Evolutionary conservation across 2,113 vertebrate species (phyloP).

Genomic region (Lampris megalopsis): DNA sequence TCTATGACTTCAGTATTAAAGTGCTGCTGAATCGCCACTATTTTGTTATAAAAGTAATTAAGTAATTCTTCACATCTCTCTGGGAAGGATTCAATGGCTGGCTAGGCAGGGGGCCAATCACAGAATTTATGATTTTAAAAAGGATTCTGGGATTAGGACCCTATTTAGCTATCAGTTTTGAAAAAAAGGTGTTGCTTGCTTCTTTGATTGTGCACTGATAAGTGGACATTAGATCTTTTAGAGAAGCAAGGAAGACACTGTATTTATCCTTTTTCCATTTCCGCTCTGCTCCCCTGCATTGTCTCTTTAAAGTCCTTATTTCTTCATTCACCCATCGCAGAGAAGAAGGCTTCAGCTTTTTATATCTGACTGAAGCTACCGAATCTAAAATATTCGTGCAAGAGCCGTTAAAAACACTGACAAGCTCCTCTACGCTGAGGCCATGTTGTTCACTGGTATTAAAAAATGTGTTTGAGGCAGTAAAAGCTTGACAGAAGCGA

Average conservation of each 20-base stretch:
- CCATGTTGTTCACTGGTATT: background rate
- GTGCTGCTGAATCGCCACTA: background rate
- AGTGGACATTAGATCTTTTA: background rate
- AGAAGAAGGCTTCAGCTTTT: background rate
- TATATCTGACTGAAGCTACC: too few species aligned
- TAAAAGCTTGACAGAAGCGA: slow-evolving; percentile 2
- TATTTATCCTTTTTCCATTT: slow-evolving; percentile 3
- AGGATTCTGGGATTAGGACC: background rate
- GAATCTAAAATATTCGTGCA: background rate
- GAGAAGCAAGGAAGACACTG: background rate
- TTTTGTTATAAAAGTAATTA: background rate
- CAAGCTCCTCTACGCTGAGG: background rate
- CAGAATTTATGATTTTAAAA: slow-evolving; percentile 13
- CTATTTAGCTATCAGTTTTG: background rate
- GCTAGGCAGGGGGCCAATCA: background rate
- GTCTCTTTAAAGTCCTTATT: background rate
- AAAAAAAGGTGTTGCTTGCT: background rate
- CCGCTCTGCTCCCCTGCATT: background rate
- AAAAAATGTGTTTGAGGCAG: background rate
- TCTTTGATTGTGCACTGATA: background rate
- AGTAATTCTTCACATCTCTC: background rate
- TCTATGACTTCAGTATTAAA: background rate
- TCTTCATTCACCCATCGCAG: background rate
- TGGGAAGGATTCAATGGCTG: background rate
- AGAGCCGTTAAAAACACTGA: slow-evolving; percentile 6